Percentiles rank a stretch among this genome's conserved stretches.
Conservation (phyloP, 2,888 invertebrate species). For the Eurytoma adleriae region DNA sequence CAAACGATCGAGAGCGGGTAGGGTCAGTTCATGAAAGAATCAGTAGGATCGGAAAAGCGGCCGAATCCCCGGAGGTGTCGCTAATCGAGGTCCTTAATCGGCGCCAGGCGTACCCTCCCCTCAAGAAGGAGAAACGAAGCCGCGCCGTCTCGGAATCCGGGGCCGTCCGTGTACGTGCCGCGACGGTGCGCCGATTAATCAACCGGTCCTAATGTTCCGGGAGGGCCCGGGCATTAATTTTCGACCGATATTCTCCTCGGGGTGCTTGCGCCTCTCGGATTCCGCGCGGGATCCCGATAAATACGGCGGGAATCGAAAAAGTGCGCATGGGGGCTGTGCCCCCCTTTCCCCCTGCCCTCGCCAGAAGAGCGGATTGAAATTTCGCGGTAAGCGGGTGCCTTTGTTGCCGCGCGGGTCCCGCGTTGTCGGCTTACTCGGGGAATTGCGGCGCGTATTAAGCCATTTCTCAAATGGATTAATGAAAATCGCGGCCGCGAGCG, state of each 20-base stretch:
- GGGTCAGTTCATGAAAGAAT: not conserved
- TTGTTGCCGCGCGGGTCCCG: too few species aligned
- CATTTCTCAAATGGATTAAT: too few species aligned
- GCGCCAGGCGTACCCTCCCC: not conserved
- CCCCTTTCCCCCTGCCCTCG: too few species aligned
- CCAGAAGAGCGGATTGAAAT: too few species aligned
- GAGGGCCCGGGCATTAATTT: slow-evolving; percentile 49
- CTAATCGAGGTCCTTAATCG: not conserved
- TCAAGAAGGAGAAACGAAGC: not conserved
- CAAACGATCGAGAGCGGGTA: not conserved
- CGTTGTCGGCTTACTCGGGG: too few species aligned
- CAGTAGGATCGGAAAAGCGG: not conserved
- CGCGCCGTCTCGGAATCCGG: not conserved
- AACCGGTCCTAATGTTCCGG: slow-evolving; percentile 49
- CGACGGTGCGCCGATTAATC: slow-evolving; percentile 35
- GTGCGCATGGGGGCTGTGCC: too few species aligned
- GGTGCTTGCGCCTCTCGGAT: too few species aligned
- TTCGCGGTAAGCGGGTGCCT: too few species aligned
- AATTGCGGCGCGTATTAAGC: too few species aligned
- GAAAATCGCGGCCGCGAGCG: too few species aligned
- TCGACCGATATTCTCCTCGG: slow-evolving; percentile 39
- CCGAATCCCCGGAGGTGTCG: not conserved
- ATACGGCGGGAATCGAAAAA: too few species aligned
- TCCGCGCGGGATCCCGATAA: too few species aligned
- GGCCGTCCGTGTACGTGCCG: slow-evolving; percentile 20